These are phyloP conservation scores for Propsilocerus akamusi DNA, from an alignment of 1,140 invertebrate genomes.

Conservation along the genomic window DNA sequence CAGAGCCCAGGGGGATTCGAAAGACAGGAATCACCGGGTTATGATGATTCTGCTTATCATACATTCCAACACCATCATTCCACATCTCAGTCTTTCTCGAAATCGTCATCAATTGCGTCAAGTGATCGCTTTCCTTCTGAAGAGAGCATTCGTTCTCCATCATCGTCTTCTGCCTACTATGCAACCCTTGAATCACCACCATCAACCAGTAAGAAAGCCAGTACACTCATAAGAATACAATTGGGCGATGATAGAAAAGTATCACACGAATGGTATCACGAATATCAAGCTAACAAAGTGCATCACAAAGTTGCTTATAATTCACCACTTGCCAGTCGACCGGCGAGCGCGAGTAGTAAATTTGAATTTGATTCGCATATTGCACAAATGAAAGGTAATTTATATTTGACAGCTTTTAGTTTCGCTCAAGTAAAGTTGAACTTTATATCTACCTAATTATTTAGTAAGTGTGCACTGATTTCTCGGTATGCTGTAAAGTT, in stretches of 20 bases:
- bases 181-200: too few relatives aligned
- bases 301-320: slow-evolving; percentile 30
- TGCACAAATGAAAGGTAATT: slow-evolving; percentile 66
- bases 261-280: slow-evolving; percentile 25
- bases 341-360: slow-evolving; percentile 30
- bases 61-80: not conserved
- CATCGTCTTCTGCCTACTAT: too few relatives aligned
- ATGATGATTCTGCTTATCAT: not conserved
- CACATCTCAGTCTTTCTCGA: not conserved
- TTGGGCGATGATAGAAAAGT: slow-evolving; percentile 17
- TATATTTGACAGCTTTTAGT: not conserved
- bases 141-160: not conserved
- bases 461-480: too few relatives aligned
- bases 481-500: too few relatives aligned
- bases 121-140: not conserved
- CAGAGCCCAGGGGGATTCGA: not conserved
- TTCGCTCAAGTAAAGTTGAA: too few relatives aligned
- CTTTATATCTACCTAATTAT: too few relatives aligned
- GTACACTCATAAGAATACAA: not conserved
- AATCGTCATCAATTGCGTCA: not conserved
- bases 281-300: slow-evolving; percentile 25
- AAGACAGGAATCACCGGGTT: not conserved
- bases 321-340: slow-evolving; percentile 33
- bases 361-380: slow-evolving; percentile 77
- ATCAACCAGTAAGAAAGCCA: not conserved